These are phyloP conservation scores for Lasioglossum calceatum DNA, from an alignment of 2,888 invertebrate genomes.

Conservation along the genomic window DNA sequence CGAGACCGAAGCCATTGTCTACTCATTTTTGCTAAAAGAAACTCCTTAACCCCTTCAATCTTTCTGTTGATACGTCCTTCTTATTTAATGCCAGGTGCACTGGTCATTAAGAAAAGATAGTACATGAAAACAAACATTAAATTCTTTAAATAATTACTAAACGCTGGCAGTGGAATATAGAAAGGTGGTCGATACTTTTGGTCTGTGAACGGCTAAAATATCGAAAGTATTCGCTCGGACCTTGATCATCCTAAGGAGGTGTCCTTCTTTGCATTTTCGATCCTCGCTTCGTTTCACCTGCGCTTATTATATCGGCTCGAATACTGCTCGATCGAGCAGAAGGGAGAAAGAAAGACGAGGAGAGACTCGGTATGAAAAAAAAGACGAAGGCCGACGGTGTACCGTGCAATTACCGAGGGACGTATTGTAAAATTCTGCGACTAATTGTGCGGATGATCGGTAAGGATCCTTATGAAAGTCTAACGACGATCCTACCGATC, in stretches of 20 bases:
- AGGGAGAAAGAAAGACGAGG: constrained; percentile 3
- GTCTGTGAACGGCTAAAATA: neutral
- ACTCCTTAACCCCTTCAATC: neutral
- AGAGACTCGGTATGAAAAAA: neutral
- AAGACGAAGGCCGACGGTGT: constrained; percentile 39
- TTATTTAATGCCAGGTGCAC: neutral
- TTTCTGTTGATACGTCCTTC: neutral
- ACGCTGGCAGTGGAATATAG: neutral
- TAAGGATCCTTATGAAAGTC: constrained; percentile 68
- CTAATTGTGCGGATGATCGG: constrained; percentile 53
- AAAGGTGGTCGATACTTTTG: neutral
- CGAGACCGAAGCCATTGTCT: neutral
- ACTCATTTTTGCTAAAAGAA: neutral
- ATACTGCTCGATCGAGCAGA: constrained; percentile 24
- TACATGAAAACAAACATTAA: neutral
- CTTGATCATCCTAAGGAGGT: neutral
- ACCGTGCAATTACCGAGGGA: constrained; percentile 61
- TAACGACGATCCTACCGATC: constrained; percentile 61
- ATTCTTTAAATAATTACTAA: neutral
- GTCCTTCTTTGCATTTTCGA: constrained; percentile 64
- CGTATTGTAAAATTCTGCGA: constrained; percentile 65
- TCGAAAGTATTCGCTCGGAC: neutral
- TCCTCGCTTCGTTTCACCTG: constrained; percentile 37
- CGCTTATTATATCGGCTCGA: constrained; percentile 53
- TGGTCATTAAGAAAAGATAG: neutral